Evolutionary conservation across 1,140 invertebrate species (phyloP).

Genomic region (Drosophila pseudoananassae): DNA sequence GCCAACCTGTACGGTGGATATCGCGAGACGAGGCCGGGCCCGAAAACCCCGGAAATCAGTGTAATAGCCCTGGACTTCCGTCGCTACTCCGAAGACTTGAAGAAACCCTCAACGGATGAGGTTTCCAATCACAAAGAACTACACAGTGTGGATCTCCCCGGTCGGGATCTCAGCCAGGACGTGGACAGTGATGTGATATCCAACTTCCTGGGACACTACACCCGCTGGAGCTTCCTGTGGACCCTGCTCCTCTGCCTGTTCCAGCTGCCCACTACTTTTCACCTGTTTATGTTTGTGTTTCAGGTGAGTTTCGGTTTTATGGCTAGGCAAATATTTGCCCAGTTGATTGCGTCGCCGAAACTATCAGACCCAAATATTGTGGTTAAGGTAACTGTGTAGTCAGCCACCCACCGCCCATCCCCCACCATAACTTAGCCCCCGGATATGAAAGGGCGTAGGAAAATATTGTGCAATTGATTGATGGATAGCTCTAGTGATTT

Average conservation of each 20-base stretch:
- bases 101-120: constrained; percentile 43
- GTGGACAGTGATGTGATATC: constrained; percentile 86
- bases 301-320: constrained; percentile 75
- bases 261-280: constrained; percentile 79
- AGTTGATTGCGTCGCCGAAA: constrained; percentile 58
- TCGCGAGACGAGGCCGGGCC: constrained; percentile 69
- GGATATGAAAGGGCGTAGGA: constrained; percentile 29
- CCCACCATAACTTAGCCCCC: neutral
- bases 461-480: constrained; percentile 44
- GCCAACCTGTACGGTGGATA: constrained; percentile 79
- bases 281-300: constrained; percentile 83
- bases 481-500: constrained; percentile 23
- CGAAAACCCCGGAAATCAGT: constrained; percentile 80
- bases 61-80: constrained; percentile 81
- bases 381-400: constrained; percentile 8
- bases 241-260: constrained; percentile 89
- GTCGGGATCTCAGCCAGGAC: constrained; percentile 84
- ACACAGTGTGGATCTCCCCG: too few relatives aligned
- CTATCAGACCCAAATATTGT: constrained; percentile 40
- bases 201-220: constrained; percentile 88
- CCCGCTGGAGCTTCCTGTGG: constrained; percentile 89
- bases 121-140: neutral
- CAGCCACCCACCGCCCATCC: neutral
- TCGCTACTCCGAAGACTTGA: constrained; percentile 76
- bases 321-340: constrained; percentile 65